phyloP scores from a whole-genome alignment of 2,888 invertebrate genomes.

The Mythimna lalbum region DNA sequence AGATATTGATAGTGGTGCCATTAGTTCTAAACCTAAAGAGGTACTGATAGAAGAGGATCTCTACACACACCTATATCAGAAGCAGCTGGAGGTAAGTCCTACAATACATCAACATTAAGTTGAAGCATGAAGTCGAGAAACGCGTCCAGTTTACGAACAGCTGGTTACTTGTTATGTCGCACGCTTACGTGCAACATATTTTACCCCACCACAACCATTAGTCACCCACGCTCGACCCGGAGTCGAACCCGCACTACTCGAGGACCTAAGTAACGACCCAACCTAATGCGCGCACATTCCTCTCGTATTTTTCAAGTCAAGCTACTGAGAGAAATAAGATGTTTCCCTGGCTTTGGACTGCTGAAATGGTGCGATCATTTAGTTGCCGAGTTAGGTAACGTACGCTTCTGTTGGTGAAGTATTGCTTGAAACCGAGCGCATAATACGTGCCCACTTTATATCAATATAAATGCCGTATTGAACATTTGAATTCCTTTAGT shows the following conservation, averaged over 20 bases:
- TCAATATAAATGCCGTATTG: conserved; percentile 54
- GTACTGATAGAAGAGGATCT: too few relatives aligned
- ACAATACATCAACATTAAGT: conserved; percentile 46
- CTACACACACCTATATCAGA: not conserved
- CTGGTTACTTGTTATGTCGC: conserved; percentile 73
- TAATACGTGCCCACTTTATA: conserved; percentile 63
- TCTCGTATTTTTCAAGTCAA: conserved; percentile 81
- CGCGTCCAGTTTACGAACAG: conserved; percentile 68
- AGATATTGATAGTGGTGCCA: too few relatives aligned
- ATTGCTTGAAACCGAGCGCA: conserved; percentile 55
- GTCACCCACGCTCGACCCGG: conserved; percentile 72
- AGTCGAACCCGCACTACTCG: conserved; percentile 74
- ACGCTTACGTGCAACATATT: conserved; percentile 77
- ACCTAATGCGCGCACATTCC: conserved; percentile 80
- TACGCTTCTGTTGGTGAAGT: conserved; percentile 60
- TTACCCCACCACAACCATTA: conserved; percentile 78
- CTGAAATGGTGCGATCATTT: conserved; percentile 70
- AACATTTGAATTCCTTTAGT: conserved; percentile 51
- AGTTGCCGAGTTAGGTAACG: conserved; percentile 61
- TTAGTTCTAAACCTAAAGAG: too few relatives aligned
- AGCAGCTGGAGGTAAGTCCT: conserved; percentile 8
- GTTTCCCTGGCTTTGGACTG: conserved; percentile 66
- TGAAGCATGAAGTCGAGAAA: conserved; percentile 52
- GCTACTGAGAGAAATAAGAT: conserved; percentile 76
- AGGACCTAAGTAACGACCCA: conserved; percentile 80